These are phyloP conservation scores for Pundamilia nyererei DNA, from an alignment of 2,113 vertebrate species.

Conservation along the genomic window DNA sequence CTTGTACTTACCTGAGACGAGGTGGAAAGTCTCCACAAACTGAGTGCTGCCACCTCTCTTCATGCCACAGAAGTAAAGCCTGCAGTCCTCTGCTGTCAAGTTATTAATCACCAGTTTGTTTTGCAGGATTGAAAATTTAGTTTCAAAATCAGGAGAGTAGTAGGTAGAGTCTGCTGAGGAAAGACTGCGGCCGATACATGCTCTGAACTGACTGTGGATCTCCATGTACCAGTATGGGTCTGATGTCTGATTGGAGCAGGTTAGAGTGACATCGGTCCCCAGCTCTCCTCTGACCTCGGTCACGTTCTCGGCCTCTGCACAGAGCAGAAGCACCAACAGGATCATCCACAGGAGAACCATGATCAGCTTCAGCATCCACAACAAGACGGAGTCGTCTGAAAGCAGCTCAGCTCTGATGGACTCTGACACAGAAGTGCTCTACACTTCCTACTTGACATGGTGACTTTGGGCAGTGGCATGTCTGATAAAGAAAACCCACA, in stretches of 20 bases:
- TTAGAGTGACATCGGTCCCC: background rate
- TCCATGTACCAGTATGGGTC: background rate
- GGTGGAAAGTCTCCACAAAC: rapidly evolving
- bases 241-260: too few relatives aligned
- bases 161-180: rapidly evolving
- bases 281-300: background rate
- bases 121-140: rapidly evolving
- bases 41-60: rapidly evolving
- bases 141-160: rapidly evolving
- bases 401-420: background rate
- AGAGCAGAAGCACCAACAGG: background rate
- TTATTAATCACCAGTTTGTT: background rate
- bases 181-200: rapidly evolving
- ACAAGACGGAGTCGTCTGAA: background rate
- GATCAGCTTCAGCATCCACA: background rate
- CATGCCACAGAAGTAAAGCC: background rate
- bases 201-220: rapidly evolving
- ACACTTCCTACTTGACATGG: background rate
- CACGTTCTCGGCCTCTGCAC: too few relatives aligned
- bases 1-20: background rate
- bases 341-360: background rate
- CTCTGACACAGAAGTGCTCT: background rate
- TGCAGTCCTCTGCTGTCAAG: background rate
- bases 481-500: background rate
- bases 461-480: background rate